These are phyloP conservation scores for Pyrgilauda ruficollis DNA, from an alignment of 2,113 vertebrate genomes.

Conservation along the genomic window DNA sequence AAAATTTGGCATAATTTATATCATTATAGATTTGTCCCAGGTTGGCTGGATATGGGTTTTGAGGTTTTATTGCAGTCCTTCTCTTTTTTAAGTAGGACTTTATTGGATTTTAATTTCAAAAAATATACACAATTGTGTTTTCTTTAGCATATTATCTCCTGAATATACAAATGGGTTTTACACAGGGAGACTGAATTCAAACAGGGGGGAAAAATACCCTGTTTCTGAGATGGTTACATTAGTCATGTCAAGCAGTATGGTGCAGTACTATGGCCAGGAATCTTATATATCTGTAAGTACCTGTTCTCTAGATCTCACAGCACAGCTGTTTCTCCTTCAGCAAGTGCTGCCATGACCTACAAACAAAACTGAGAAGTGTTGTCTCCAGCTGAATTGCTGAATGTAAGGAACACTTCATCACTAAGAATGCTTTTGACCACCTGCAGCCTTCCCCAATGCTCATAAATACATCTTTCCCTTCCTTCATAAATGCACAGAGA, in stretches of 20 bases:
- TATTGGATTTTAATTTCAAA: background rate
- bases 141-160: background rate
- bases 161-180: background rate
- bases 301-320: background rate
- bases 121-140: background rate
- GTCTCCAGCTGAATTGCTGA: background rate
- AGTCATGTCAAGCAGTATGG: background rate
- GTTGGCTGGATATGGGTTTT: background rate
- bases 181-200: background rate
- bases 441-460: background rate
- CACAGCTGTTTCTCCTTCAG: background rate
- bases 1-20: background rate
- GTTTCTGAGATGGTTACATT: background rate
- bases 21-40: background rate
- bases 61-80: background rate
- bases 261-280: background rate
- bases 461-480: background rate
- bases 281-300: background rate
- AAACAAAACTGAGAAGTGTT: background rate
- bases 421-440: background rate
- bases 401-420: background rate
- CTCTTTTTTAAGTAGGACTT: background rate
- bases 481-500: background rate
- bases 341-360: background rate
- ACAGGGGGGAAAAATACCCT: background rate